Base-by-base conservation (phyloP, 2,113 vertebrate species). In the Gambusia holbrooki region DNA sequence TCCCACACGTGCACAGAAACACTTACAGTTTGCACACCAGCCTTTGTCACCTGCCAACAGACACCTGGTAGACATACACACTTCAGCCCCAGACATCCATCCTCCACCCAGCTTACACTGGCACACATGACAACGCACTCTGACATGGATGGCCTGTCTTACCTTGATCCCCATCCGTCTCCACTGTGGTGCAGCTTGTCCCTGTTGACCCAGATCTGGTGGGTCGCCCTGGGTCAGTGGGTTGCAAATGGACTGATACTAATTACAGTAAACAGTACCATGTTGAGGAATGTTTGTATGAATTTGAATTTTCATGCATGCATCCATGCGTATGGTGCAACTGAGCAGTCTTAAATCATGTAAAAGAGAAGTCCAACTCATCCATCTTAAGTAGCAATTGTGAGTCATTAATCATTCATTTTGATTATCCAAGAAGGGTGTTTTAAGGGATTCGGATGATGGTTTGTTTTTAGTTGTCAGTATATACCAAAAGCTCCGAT, bases 221-320 rank as follows among this genome's bases (percentile, higher is more conserved):
- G 76, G 92, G 93, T 92, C 90, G 90, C 80, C 69, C 48, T 63
- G 91, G 90, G 87, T 92, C 90, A 92, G 73, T 30, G 81, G 83
- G 79, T 90, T 91, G 89, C 88, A 90, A 91, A 93, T 92, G 86
- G 93, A 90, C 88, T 90, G 91, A 88, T 87, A 81, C 92, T 93
- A 93, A 94, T 93, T 92, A 93, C 92, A 80, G 88, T 92, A 90
- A 93, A 91, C 90, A 87, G 73, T 81, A 32, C 66, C 85, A 82
- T 76, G 71, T 80, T 74, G 65, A 77, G 69, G 73, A 25, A 68
- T 70, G 82, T 80, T 86, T 63, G 74, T 76, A 75, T 78, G 66
- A 62, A 64, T 75, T 75, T 87, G 79, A 76, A 86, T 84, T 77
- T 87, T 77, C 74, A 73, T 77, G 83, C 79, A 70, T 73, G 82